Conservation (phyloP, 2,888 invertebrate genomes). For the Thumatha senex region DNA sequence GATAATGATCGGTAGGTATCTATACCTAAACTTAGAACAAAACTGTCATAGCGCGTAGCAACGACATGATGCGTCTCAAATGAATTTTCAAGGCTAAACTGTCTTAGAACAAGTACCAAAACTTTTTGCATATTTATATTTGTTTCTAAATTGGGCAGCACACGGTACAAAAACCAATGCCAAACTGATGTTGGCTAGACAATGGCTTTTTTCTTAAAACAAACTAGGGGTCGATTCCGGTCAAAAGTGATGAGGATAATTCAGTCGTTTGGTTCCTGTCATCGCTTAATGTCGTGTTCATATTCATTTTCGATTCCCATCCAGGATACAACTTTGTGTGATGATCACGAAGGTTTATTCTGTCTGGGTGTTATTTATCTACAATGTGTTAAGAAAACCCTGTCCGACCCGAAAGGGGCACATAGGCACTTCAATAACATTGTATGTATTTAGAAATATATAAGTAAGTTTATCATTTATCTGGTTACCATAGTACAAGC, state of each 20-base stretch:
- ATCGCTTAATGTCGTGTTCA: not conserved
- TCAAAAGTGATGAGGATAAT: not conserved
- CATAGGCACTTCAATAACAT: too few species aligned
- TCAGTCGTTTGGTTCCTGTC: not conserved
- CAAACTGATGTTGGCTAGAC: not conserved
- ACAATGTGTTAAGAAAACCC: too few species aligned
- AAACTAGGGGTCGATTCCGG: not conserved
- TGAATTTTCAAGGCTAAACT: not conserved
- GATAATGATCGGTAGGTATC: not conserved
- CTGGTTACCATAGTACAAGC: too few species aligned
- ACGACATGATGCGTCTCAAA: constrained; percentile 1
- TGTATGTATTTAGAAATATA: too few species aligned
- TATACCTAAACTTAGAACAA: not conserved
- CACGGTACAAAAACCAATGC: not conserved
- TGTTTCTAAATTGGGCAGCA: not conserved
- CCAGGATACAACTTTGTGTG: too few species aligned
- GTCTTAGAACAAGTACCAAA: not conserved
- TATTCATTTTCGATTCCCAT: too few species aligned
- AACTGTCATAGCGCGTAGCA: not conserved
- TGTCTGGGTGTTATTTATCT: too few species aligned
- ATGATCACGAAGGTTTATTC: too few species aligned
- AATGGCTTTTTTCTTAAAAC: not conserved
- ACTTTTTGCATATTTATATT: not conserved
- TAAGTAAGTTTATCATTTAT: too few species aligned
- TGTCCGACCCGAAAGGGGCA: too few species aligned